A percentile compares a stretch with the other conserved stretches of the same genome.
These are phyloP conservation scores for Sericinus montela DNA, from an alignment of 2,888 invertebrate species.

Conservation along the genomic window DNA sequence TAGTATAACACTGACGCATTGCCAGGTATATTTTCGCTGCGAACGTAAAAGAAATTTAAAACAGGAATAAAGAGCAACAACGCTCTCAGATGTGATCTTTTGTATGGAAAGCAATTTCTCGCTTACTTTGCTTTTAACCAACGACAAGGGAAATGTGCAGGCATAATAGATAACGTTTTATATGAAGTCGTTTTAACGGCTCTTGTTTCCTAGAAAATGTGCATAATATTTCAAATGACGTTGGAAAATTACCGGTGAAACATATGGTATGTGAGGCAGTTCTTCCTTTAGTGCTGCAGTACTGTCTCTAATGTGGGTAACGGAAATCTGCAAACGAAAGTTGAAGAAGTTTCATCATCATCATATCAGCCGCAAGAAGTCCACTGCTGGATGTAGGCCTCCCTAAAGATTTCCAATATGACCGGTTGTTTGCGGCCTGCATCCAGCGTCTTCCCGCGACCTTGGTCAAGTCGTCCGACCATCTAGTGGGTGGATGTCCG, in stretches of 20 bases:
- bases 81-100: conserved; percentile 35
- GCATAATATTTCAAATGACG: conserved; percentile 59
- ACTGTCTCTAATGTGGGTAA: no score
- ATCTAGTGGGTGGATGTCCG: no score
- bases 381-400: no score
- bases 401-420: no score
- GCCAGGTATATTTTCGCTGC: conserved; percentile 1
- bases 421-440: no score
- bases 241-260: conserved; percentile 57
- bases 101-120: conserved; percentile 66
- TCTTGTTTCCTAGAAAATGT: conserved; percentile 66
- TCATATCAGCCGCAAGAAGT: no score
- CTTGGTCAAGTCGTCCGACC: no score
- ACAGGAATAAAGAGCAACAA: conserved; percentile 17
- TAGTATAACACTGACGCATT: background rate
- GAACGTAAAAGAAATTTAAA: conserved; percentile 18
- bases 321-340: no score
- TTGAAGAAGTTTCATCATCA: no score
- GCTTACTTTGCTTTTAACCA: conserved; percentile 64
- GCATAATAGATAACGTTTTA: conserved; percentile 63
- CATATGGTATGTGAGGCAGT: no score
- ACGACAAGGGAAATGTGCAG: conserved; percentile 53
- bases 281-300: no score
- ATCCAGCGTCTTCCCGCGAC: no score
- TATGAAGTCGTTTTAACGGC: conserved; percentile 60